phyloP scores from a whole-genome alignment of 1,140 invertebrate genomes.

The Meteorus sp. region DNA sequence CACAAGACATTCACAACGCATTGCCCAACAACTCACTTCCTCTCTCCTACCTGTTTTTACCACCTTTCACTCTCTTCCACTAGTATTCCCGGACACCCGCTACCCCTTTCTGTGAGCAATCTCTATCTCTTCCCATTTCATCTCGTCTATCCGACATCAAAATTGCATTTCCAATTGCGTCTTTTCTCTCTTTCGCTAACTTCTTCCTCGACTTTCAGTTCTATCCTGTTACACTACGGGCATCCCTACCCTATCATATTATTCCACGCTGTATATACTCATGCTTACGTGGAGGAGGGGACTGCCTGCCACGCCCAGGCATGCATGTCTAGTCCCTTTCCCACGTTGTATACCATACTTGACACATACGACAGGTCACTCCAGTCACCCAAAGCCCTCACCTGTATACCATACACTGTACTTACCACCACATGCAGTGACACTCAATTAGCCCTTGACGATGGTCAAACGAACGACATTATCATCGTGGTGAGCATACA shows the following conservation, averaged over 20 bases:
- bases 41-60: too few relatives aligned
- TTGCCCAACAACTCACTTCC: conserved; percentile 1
- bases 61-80: too few relatives aligned
- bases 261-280: too few relatives aligned
- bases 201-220: too few relatives aligned
- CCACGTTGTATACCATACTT: neutral
- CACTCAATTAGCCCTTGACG: conserved; percentile 21
- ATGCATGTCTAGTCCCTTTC: neutral
- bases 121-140: neutral
- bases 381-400: conserved; percentile 4
- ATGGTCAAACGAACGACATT: conserved; percentile 6
- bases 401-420: conserved; percentile 14
- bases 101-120: too few relatives aligned
- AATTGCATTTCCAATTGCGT: conserved; percentile 47
- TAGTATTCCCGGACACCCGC: too few relatives aligned
- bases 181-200: too few relatives aligned
- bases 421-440: neutral
- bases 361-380: neutral
- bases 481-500: neutral
- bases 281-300: neutral
- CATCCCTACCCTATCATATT: too few relatives aligned
- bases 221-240: too few relatives aligned
- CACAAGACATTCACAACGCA: conserved; percentile 3
- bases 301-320: conserved; percentile 23
- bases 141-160: conserved; percentile 38